A percentile compares a stretch with the other conserved stretches of the same genome.
Conservation (phyloP, 2,888 invertebrate species). For the Drosophila tanythrix region DNA sequence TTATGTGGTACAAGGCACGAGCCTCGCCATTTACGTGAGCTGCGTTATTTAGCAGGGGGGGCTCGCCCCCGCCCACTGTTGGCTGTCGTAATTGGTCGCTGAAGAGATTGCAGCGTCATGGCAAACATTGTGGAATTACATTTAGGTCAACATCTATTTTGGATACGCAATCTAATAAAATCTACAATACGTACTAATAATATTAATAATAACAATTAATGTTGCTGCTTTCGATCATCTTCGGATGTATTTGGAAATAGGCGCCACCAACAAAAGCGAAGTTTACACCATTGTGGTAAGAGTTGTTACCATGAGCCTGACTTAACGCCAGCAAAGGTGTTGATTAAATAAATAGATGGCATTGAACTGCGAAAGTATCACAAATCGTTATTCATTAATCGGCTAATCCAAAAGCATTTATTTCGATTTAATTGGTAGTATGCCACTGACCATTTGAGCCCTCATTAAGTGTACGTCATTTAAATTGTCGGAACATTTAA, state of each 20-base stretch:
- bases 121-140: conserved; percentile 33
- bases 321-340: conserved; percentile 37
- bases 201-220: background rate
- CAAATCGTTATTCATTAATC: conserved; percentile 32
- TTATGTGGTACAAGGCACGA: conserved; percentile 46
- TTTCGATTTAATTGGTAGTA: conserved; percentile 19
- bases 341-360: conserved; percentile 50
- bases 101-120: conserved; percentile 46
- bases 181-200: conserved; percentile 20
- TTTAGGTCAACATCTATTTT: conserved; percentile 51
- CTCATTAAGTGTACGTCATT: background rate
- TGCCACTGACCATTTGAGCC: background rate
- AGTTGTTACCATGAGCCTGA: conserved; percentile 42
- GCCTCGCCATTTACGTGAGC: conserved; percentile 52
- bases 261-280: conserved; percentile 38
- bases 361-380: conserved; percentile 65
- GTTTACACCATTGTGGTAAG: conserved; percentile 49
- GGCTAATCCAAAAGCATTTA: conserved; percentile 35
- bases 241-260: conserved; percentile 46
- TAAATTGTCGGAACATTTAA: background rate
- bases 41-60: conserved; percentile 34
- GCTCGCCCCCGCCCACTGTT: conserved; percentile 31
- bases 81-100: conserved; percentile 33
- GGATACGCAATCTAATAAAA: conserved; percentile 40
- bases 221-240: conserved; percentile 15